These are phyloP conservation scores for Lates japonicus DNA, from an alignment of 2,797 vertebrate genomes.

Conservation along the genomic window DNA sequence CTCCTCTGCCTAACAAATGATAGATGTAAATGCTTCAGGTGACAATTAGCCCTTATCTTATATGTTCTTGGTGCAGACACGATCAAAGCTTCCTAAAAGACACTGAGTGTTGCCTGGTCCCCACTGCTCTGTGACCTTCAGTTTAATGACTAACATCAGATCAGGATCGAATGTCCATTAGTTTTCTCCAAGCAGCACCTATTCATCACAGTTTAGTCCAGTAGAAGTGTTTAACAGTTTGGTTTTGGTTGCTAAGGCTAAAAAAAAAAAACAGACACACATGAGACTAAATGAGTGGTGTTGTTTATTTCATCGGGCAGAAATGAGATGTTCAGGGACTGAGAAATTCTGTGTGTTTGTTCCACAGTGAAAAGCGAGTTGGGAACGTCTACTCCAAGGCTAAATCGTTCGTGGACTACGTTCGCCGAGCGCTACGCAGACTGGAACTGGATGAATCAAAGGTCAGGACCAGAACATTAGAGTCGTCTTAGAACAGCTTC, in stretches of 20 bases:
- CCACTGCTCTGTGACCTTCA: conserved; percentile 43
- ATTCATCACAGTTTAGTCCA: conserved; percentile 32
- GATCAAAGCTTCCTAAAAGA: conserved; percentile 22
- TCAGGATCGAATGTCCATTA: conserved; percentile 44
- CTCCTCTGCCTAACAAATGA: conserved; percentile 11
- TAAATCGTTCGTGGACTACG: conserved; percentile 94
- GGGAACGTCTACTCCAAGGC: conserved; percentile 96
- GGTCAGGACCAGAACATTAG: conserved; percentile 79
- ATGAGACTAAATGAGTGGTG: neutral
- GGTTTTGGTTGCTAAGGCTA: conserved; percentile 20
- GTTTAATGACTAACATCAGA: conserved; percentile 43
- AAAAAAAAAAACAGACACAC: neutral
- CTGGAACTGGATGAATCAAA: conserved; percentile 93
- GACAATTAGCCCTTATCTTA: conserved; percentile 17
- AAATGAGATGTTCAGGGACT: conserved; percentile 20
- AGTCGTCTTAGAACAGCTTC: conserved; percentile 15
- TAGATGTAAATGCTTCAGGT: conserved; percentile 11
- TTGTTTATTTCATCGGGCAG: conserved; percentile 13
- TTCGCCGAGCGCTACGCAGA: conserved; percentile 90
- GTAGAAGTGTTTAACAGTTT: conserved; percentile 20
- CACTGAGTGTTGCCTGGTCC: neutral
- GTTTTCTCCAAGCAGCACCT: conserved; percentile 32
- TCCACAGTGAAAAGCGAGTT: conserved; percentile 88
- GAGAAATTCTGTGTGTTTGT: conserved; percentile 28
- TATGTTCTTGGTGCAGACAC: conserved; percentile 12